These are phyloP conservation scores for Drosophila repletoides DNA, from an alignment of 1,140 invertebrate genomes.

Conservation along the genomic window DNA sequence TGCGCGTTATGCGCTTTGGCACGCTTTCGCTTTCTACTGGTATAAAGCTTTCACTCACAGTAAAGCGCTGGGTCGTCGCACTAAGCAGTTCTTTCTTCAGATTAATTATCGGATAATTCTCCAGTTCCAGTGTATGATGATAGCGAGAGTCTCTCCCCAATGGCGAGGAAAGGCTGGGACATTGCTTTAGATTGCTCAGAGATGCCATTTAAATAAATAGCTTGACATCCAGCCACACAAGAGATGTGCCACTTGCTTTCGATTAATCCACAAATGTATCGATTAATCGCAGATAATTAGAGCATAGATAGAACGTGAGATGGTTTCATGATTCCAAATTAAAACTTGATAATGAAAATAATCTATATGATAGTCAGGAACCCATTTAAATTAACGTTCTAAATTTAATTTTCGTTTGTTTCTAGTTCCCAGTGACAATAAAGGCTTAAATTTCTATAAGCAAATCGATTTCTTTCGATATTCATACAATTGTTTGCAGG, in stretches of 20 bases:
- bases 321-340: too few relatives aligned
- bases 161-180: constrained; percentile 30
- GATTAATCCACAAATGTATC: background rate
- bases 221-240: background rate
- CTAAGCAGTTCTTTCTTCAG: constrained; percentile 35
- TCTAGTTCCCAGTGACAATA: background rate
- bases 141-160: constrained; percentile 1
- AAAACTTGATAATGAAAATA: too few relatives aligned
- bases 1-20: constrained; percentile 83
- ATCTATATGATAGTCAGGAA: too few relatives aligned
- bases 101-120: constrained; percentile 47
- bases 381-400: too few relatives aligned
- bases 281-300: background rate
- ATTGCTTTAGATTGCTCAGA: constrained; percentile 54
- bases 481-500: too few relatives aligned
- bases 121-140: constrained; percentile 17
- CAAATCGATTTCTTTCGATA: background rate
- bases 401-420: too few relatives aligned
- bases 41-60: constrained; percentile 67
- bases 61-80: constrained; percentile 14
- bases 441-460: background rate
- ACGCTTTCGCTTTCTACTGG: constrained; percentile 82
- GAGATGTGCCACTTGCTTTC: background rate
- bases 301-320: too few relatives aligned
- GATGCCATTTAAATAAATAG: constrained; percentile 51